These are phyloP conservation scores for Drosophila anomalata DNA, from an alignment of 2,888 invertebrate species.

Conservation along the genomic window DNA sequence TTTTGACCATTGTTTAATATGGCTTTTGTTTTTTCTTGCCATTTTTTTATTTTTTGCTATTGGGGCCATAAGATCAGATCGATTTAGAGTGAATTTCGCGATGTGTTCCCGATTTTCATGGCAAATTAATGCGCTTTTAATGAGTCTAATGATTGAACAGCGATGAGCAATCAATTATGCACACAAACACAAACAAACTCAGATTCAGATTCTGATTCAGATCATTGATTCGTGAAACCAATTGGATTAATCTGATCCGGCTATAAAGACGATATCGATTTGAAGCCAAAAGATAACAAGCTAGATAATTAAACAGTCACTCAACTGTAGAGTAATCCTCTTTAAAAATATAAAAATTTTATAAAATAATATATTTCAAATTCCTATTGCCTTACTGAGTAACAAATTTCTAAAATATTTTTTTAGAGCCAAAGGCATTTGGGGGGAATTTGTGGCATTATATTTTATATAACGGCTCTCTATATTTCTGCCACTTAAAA, in stretches of 20 bases:
- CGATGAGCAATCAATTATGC: constrained; percentile 36
- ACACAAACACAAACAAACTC: constrained; percentile 7
- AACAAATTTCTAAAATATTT: no score
- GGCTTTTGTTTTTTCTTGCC: not conserved
- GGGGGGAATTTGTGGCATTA: constrained; percentile 28
- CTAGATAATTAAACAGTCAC: no score
- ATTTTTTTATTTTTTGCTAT: not conserved
- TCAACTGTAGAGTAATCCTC: not conserved
- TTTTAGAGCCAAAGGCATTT: not conserved
- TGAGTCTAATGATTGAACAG: constrained; percentile 52
- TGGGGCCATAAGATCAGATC: constrained; percentile 15
- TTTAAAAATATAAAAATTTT: not conserved
- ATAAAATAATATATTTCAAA: no score
- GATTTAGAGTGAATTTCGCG: not conserved
- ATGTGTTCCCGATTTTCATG: constrained; percentile 40
- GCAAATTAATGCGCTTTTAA: constrained; percentile 55
- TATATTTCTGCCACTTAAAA: constrained; percentile 47
- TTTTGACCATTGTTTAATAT: constrained; percentile 15
- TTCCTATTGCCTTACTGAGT: no score
- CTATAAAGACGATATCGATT: not conserved
- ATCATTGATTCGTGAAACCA: constrained; percentile 9
- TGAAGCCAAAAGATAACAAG: no score
- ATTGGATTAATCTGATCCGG: constrained; percentile 5
- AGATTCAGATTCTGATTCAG: not conserved
- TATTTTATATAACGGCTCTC: constrained; percentile 71